These are phyloP conservation scores for Campoletis raptor DNA, from an alignment of 2,888 invertebrate genomes.

Conservation along the genomic window DNA sequence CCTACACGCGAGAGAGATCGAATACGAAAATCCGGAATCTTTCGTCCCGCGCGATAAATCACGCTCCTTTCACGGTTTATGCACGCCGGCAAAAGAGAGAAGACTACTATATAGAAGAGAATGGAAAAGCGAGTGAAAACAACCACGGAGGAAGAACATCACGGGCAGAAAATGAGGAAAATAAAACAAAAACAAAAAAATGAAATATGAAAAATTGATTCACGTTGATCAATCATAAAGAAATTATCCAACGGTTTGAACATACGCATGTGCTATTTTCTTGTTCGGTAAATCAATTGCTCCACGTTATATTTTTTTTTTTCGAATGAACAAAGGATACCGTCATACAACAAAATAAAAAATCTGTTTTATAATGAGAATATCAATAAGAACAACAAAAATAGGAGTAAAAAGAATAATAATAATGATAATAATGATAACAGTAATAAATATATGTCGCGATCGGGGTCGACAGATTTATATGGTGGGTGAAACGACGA, in stretches of 20 bases:
- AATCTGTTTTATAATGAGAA: neutral
- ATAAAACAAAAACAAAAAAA: neutral
- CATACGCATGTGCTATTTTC: neutral
- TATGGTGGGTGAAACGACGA: conserved; percentile 13
- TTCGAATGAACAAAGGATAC: neutral
- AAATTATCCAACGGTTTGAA: neutral
- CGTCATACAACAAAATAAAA: neutral
- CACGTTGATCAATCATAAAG: neutral
- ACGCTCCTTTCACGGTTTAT: conserved; percentile 43
- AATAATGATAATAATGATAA: neutral
- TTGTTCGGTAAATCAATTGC: neutral
- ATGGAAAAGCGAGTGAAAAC: neutral
- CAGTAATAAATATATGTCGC: neutral
- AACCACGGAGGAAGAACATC: neutral
- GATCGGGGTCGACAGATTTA: neutral
- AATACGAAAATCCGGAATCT: conserved; percentile 57
- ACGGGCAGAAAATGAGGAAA: neutral
- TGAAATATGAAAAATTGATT: neutral
- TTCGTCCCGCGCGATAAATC: conserved; percentile 60
- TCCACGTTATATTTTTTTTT: too few species aligned
- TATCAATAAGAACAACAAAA: neutral
- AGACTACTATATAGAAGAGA: neutral
- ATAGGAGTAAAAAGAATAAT: neutral
- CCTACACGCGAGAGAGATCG: conserved; percentile 18
- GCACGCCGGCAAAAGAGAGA: conserved; percentile 15